phyloP scores from a whole-genome alignment of 2,113 vertebrate genomes.

The Sylvietta virens region DNA sequence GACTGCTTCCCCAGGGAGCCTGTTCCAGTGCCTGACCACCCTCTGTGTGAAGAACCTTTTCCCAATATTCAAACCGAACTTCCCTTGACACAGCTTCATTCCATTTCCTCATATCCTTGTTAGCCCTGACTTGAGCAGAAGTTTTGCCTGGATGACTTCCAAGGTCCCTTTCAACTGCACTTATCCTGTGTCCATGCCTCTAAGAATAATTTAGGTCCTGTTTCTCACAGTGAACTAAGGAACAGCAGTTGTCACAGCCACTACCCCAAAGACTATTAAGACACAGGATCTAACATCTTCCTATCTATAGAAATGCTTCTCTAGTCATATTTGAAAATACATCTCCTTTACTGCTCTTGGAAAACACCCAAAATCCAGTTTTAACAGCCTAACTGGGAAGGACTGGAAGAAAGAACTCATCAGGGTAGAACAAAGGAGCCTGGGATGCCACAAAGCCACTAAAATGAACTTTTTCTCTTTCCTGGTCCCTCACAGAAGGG shows the following conservation, averaged over 20 bases:
- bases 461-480: background rate
- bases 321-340: background rate
- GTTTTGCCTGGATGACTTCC: background rate
- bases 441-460: background rate
- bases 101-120: background rate
- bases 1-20: background rate
- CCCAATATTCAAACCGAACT: background rate
- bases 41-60: background rate
- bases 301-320: background rate
- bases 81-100: background rate
- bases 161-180: background rate
- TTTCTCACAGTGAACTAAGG: background rate
- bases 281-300: background rate
- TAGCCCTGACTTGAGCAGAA: background rate
- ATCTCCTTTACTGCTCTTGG: background rate
- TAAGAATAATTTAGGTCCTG: background rate
- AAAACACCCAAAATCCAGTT: background rate
- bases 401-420: background rate
- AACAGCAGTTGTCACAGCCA: background rate
- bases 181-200: background rate
- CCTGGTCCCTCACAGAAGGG: background rate
- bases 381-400: background rate
- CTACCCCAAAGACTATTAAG: background rate
- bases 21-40: background rate
- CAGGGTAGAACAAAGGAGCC: background rate